Base-by-base conservation (phyloP, 1,140 invertebrate species). In the Bombus pyrosoma region DNA sequence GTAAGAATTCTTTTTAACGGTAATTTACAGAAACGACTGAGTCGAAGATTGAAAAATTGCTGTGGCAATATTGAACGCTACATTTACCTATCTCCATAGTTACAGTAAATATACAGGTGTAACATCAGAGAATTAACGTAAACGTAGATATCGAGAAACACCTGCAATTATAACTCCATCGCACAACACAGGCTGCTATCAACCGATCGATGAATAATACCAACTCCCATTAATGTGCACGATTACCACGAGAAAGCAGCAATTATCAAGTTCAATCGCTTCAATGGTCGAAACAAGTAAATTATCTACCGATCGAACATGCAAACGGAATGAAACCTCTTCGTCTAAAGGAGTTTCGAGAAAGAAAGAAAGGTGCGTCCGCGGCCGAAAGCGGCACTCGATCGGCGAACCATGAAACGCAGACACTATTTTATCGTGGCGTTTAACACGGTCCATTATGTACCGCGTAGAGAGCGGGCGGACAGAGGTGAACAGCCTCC, bases 401-500 rank as follows among this genome's bases (percentile, higher is more conserved):
- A 83, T 22, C 81, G 81, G 47, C 64, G 81, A 43, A 80, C 53
- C 83, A 80, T 71, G 77, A 85, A 80, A 72, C 66, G 77, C 47
- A 72, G 68, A 72, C 83, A 64, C 83, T 72, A 80, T 85, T 85
- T 85, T 85, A 80, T 72, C 77, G 53, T 72, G 68, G 68, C 83
- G 76, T 85, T 85, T 85, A 85, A 85, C 77, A 72, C 43, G 68
- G 76, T 32, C 83, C 76, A 85, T 80, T 85, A 85, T 80, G 83
- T 62, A 72, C 41, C 77, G 66, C 76, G 41, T 71, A 22, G 62
- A 57, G 82, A 68, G n/a, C 75, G 82, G 72, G 76, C 82, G 75
- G 69, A 39, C 25, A 87, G 85, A 90, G 89, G 89, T 90, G 89
- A 90, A 90, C 81, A 90, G 89, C 89, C 88, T 89, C 89, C 72